phyloP scores from a whole-genome alignment of 2,888 invertebrate species.

The Chelonus formosanus region DNA sequence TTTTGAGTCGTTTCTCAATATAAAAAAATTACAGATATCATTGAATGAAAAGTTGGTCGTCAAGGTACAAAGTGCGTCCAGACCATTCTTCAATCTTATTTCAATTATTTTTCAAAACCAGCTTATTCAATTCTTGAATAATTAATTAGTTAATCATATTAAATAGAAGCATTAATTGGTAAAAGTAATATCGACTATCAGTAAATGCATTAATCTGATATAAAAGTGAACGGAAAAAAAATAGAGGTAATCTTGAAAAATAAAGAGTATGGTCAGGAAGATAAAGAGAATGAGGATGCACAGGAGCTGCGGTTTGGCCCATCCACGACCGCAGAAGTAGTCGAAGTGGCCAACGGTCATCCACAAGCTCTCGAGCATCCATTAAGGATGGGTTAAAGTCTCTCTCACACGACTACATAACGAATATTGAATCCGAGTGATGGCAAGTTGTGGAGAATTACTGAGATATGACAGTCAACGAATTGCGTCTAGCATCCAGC shows the following conservation, averaged over 20 bases:
- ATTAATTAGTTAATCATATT: too few relatives aligned
- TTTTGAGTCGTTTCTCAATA: too few relatives aligned
- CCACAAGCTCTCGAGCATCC: conserved; percentile 29
- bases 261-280: neutral
- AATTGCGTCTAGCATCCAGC: neutral
- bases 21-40: too few relatives aligned
- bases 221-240: too few relatives aligned
- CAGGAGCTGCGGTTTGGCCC: conserved; percentile 25
- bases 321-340: conserved; percentile 14
- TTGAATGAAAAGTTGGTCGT: too few relatives aligned
- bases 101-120: too few relatives aligned
- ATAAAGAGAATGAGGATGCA: conserved; percentile 3
- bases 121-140: too few relatives aligned
- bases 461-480: conserved; percentile 4
- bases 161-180: too few relatives aligned
- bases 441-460: conserved; percentile 5
- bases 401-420: conserved; percentile 11
- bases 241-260: neutral
- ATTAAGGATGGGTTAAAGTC: conserved; percentile 24
- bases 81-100: too few relatives aligned
- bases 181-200: too few relatives aligned
- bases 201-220: too few relatives aligned
- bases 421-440: conserved; percentile 22
- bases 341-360: conserved; percentile 28
- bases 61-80: too few relatives aligned